Evolutionary conservation across 1,140 invertebrate genomes (phyloP), one percentile per base, ranked within the genome.

Genomic region (Lysiphlebus fabarum): DNA sequence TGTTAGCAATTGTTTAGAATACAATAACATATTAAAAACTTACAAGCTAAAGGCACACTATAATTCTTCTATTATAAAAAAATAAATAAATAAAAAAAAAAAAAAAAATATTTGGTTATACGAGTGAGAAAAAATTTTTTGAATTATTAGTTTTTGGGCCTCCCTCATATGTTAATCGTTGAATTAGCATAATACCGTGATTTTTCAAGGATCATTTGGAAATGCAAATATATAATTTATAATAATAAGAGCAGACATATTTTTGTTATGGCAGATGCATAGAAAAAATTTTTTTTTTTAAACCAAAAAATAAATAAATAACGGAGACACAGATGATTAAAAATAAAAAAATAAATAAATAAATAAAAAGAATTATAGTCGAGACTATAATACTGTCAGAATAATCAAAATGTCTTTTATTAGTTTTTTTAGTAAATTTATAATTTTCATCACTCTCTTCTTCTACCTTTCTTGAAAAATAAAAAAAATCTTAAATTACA

Each of bases 201-300:
- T 80, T 80, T 77, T 76, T 80, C 77, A 77, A 71, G 73, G 66
- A 76, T 77, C 77, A 77, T 77, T 80, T 78, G 68, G 70, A 78
- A 77, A 78, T 71, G 71, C 75, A 80, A 79, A 80, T 79, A 80
- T 79, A 79, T 78, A 79, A 80, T 80, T 79, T 78, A 76, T 78
- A 77, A 79, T 72, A 75, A 76, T 75, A 73, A 72, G 66, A 69
- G 66, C 67, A 65, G 65, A 64, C 67, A 61, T 59, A 56, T 56
- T 44, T 55, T 44, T 62, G 63, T 59, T 64, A 55, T 65, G 63
- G 63, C 63, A 65, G 60, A 49, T 42, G 54, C 33, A 41, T 58
- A 58, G 45, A 7, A 14, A 38, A 37, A 53, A 49, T 42, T 33
- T 55, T 38, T 33, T 44, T 10, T 54, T 26, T 26, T 26, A 26